Evolutionary conservation across 2,113 vertebrate genomes (phyloP).

Genomic region (Gasterosteus nipponicus): DNA sequence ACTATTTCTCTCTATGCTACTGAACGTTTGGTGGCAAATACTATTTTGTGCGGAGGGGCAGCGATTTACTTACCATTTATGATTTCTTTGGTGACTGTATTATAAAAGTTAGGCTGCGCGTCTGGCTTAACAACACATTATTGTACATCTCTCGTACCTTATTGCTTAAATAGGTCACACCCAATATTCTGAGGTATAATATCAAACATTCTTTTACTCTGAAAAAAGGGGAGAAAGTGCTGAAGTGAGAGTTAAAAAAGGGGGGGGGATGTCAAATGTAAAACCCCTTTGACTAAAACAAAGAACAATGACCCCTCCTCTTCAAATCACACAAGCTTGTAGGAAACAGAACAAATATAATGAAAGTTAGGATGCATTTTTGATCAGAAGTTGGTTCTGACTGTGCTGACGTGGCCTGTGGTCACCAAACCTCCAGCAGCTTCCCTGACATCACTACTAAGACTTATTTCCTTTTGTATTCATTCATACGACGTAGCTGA

Average conservation of each 20-base stretch:
- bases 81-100: too few species aligned
- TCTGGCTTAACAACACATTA: too few species aligned
- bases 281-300: constrained; percentile 8
- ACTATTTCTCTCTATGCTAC: too few species aligned
- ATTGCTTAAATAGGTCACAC: too few species aligned
- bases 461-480: constrained; percentile 12
- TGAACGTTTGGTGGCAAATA: too few species aligned
- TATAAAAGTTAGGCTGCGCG: too few species aligned
- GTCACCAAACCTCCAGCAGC: constrained; percentile 45
- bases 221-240: too few species aligned
- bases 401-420: constrained; percentile 34
- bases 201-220: too few species aligned
- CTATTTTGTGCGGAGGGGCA: too few species aligned
- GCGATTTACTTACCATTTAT: too few species aligned
- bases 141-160: too few species aligned
- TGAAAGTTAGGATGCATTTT: neutral
- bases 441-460: constrained; percentile 48
- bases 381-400: neutral
- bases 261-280: neutral
- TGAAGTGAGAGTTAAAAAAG: neutral
- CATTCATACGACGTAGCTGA: neutral
- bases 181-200: too few species aligned
- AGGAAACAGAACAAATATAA: neutral
- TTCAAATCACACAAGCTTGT: neutral
- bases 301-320: neutral